Conservation (phyloP, 2,113 vertebrate genomes). For the Macquaria australasica region DNA sequence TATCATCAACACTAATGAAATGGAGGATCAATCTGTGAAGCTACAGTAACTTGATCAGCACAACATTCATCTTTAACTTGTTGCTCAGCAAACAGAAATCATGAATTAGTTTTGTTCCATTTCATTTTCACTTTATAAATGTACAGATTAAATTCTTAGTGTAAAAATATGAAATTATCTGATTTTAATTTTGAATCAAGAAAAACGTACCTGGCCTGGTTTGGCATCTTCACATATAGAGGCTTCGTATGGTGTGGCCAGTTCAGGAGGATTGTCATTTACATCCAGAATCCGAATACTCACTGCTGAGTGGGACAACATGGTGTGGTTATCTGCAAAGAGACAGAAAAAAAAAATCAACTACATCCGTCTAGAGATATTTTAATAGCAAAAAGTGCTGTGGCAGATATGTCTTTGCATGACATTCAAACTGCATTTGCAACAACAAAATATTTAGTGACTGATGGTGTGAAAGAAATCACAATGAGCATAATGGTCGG, state of each 20-base stretch:
- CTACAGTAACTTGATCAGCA: not conserved
- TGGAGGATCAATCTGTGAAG: not conserved
- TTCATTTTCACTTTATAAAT: not conserved
- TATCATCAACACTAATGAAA: conserved; percentile 2
- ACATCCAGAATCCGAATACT: conserved; percentile 97
- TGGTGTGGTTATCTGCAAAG: conserved; percentile 90
- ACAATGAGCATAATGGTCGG: not conserved
- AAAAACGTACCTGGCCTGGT: conserved; percentile 91
- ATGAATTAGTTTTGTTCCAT: too few relatives aligned
- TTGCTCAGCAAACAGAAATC: not conserved
- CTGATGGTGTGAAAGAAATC: not conserved
- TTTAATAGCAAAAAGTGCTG: not conserved
- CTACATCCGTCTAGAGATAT: not conserved
- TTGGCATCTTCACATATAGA: conserved; percentile 96
- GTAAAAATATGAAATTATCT: not conserved
- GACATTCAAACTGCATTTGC: not conserved
- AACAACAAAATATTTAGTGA: not conserved
- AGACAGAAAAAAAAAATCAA: conserved; percentile 32
- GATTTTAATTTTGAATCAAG: not conserved
- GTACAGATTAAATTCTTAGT: not conserved
- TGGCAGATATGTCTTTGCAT: not conserved
- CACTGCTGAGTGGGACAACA: conserved; percentile 89
- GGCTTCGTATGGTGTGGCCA: conserved; percentile 94
- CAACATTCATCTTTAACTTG: not conserved
- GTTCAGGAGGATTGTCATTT: conserved; percentile 96